These are phyloP conservation scores for Glyptemys insculpta DNA, from an alignment of 2,797 vertebrate species.

Conservation along the genomic window DNA sequence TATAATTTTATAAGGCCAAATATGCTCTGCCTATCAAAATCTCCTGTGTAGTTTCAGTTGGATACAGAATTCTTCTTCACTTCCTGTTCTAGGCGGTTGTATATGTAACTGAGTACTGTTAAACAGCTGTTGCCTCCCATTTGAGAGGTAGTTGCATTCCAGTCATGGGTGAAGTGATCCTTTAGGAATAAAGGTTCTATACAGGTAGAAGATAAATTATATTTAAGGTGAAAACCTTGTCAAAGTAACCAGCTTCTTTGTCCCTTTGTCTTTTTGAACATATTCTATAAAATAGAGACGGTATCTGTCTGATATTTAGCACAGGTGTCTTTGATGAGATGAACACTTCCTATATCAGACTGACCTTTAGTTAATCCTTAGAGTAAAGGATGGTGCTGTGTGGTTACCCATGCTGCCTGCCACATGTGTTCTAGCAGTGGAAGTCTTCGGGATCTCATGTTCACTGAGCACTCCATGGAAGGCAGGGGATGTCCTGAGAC, in stretches of 20 bases:
- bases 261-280: not conserved
- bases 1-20: not conserved
- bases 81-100: not conserved
- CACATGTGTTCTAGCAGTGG: not conserved
- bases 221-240: not conserved
- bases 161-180: too few species aligned
- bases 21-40: not conserved
- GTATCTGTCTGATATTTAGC: not conserved
- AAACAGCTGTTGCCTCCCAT: not conserved
- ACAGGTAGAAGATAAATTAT: not conserved
- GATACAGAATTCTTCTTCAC: not conserved
- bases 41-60: not conserved
- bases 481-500: not conserved
- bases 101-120: not conserved
- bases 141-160: not conserved
- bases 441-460: constrained; percentile 29
- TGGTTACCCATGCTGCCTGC: not conserved
- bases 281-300: not conserved
- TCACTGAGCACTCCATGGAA: constrained; percentile 18
- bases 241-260: not conserved
- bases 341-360: not conserved
- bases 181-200: not conserved
- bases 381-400: not conserved
- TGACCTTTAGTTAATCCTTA: constrained; percentile 38
- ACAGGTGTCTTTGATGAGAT: not conserved